Evolutionary conservation across 2,113 vertebrate species (phyloP).

Genomic region (Leiothrix lutea): DNA sequence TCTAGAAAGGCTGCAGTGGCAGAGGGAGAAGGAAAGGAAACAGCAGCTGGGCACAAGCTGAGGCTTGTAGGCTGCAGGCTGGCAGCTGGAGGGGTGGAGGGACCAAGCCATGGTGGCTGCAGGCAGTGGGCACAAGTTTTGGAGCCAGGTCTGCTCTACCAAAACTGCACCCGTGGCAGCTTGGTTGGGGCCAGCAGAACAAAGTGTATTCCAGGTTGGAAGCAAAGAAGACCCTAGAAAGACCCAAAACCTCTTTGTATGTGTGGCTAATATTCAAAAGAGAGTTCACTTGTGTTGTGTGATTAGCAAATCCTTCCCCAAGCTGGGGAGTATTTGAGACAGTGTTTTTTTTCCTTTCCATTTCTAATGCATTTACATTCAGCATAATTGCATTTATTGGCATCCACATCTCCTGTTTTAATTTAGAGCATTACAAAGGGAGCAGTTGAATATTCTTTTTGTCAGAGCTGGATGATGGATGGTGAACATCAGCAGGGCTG

Average conservation of each 20-base stretch:
- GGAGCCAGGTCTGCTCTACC: accelerated
- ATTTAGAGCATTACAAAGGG: not conserved
- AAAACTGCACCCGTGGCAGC: not conserved
- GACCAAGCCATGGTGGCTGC: not conserved
- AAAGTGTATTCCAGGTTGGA: not conserved
- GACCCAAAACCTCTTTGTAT: not conserved
- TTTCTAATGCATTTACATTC: not conserved
- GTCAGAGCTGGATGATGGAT: not conserved
- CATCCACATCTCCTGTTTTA: not conserved
- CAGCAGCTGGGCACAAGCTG: not conserved
- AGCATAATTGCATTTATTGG: not conserved
- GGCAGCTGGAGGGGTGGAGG: not conserved
- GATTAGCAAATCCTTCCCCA: not conserved
- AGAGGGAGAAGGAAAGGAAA: not conserved
- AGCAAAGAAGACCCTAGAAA: not conserved
- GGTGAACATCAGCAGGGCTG: not conserved
- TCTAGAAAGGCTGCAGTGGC: not conserved
- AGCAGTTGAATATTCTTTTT: not conserved
- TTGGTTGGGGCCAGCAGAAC: not conserved
- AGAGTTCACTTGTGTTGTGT: not conserved
- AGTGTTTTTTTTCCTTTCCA: not conserved
- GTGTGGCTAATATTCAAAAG: not conserved
- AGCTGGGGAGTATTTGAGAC: not conserved
- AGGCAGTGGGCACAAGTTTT: not conserved
- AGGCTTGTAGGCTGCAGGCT: not conserved